Evolutionary conservation across 1,140 invertebrate genomes (phyloP).

Genomic region (Bursaphelenchus mucronatus): DNA sequence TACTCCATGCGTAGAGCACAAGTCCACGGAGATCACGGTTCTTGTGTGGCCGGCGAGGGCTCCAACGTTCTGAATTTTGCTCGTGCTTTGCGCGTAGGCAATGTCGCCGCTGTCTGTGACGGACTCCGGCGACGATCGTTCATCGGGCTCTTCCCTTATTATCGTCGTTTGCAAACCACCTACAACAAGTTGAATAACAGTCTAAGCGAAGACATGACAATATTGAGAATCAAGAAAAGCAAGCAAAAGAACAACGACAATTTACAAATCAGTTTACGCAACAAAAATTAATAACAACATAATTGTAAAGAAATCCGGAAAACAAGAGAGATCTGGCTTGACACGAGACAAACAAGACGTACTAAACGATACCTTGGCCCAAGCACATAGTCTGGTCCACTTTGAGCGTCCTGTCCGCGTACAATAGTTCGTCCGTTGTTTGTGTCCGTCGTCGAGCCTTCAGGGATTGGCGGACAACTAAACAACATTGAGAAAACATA

Average conservation of each 20-base stretch:
- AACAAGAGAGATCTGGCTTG: too few relatives aligned
- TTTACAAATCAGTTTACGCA: neutral
- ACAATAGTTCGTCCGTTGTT: slow-evolving; percentile 15
- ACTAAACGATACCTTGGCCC: too few relatives aligned
- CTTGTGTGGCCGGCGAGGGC: neutral
- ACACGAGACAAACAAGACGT: too few relatives aligned
- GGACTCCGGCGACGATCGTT: neutral
- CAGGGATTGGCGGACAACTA: slow-evolving; percentile 4
- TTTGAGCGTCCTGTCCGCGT: neutral
- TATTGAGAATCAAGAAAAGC: neutral
- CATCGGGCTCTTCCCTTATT: slow-evolving; percentile 14
- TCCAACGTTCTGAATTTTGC: neutral
- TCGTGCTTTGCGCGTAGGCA: neutral
- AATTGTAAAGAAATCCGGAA: neutral
- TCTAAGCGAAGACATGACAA: neutral
- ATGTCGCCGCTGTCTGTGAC: neutral
- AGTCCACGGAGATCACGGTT: slow-evolving; percentile 6
- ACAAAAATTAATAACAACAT: slow-evolving; percentile 1
- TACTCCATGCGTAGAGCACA: neutral
- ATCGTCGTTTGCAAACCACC: slow-evolving; percentile 1
- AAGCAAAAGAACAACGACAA: slow-evolving; percentile 5
- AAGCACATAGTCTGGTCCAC: neutral
- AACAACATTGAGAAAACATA: slow-evolving; percentile 4
- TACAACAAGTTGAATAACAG: neutral
- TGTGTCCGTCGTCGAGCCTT: slow-evolving; percentile 11